Evolutionary conservation across 1,140 invertebrate genomes (phyloP).

Genomic region (Phymastichus coffea): DNA sequence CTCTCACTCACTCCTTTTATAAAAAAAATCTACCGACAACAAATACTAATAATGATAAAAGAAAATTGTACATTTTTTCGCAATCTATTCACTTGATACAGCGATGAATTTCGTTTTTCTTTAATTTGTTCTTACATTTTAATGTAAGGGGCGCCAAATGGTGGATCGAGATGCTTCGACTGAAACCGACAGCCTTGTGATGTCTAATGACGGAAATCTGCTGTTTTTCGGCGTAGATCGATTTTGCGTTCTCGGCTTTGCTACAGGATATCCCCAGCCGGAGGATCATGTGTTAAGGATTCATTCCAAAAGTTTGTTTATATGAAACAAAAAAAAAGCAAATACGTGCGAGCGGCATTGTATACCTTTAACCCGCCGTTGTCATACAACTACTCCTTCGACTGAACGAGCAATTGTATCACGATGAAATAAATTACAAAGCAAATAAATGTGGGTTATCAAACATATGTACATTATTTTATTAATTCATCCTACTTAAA

Average conservation of each 20-base stretch:
- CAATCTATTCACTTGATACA: conserved; percentile 1
- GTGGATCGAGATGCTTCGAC: no score
- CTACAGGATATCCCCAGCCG: no score
- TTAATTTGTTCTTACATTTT: conserved; percentile 12
- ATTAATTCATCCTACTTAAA: background rate
- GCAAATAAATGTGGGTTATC: conserved; percentile 23
- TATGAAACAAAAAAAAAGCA: no score
- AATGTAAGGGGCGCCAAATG: no score
- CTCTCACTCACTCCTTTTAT: no score
- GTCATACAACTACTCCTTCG: conserved; percentile 8
- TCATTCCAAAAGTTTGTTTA: conserved; percentile 22
- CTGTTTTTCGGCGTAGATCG: background rate
- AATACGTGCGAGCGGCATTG: no score
- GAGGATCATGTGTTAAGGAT: conserved; percentile 7
- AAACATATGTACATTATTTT: background rate
- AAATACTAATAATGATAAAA: no score
- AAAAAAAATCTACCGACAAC: no score
- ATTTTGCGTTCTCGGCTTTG: background rate
- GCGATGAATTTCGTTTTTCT: conserved; percentile 10
- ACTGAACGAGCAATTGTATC: conserved; percentile 2
- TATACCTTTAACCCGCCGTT: conserved; percentile 22
- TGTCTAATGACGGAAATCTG: background rate
- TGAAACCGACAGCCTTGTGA: background rate
- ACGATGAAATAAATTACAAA: conserved; percentile 17
- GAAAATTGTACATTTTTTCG: no score